Base-by-base conservation (phyloP, 1,140 invertebrate genomes). In the Holcopasites calliopsidis region DNA sequence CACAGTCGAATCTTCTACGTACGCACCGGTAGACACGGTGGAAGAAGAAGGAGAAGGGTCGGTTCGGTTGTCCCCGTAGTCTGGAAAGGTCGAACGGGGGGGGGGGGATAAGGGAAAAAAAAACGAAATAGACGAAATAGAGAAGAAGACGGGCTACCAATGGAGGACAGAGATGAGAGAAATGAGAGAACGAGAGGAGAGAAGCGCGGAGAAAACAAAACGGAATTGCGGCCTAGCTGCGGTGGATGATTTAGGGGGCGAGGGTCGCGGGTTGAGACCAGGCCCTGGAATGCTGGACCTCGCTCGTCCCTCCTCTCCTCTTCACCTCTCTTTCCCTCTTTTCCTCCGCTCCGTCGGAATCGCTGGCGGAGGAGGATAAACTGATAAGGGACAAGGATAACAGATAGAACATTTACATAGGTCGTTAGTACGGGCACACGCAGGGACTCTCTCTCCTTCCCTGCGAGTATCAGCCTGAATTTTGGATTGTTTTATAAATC, bases 171-270 rank as follows among this genome's bases (percentile, higher is more conserved):
- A 26, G 49, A 71, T 65, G 42, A 23, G 55, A 65, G 72, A 66
- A 62, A 62, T n/a, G n/a, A 77, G 69, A 70, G 58, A 80, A 68
- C 50, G 72, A 31, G 61, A 68, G 70, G 75, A 64, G 71, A 76
- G 81, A 75, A 65, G 77, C 83, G 76, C 80, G 76, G 79, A 87
- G 85, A 86, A 86, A 87, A 88, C 84, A 89, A 88, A 89, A 89
- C 85, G 82, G 81, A 88, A 89, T 89, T 87, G 85, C 88, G 85
- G 85, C 70, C 84, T 87, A 85, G 85, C 83, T 79, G 80, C 86
- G 86, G 87, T 90, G 88, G 89, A 91, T 91, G 90, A 91, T 91
- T 90, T 91, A 91, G 89, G 90, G 90, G 89, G 88, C 90, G 89
- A 89, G 90, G 90, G 90, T 90, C 89, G 89, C 87, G 90, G 90